These are phyloP conservation scores for Halictus quadricinctus DNA, from an alignment of 2,888 invertebrate genomes.

Conservation along the genomic window DNA sequence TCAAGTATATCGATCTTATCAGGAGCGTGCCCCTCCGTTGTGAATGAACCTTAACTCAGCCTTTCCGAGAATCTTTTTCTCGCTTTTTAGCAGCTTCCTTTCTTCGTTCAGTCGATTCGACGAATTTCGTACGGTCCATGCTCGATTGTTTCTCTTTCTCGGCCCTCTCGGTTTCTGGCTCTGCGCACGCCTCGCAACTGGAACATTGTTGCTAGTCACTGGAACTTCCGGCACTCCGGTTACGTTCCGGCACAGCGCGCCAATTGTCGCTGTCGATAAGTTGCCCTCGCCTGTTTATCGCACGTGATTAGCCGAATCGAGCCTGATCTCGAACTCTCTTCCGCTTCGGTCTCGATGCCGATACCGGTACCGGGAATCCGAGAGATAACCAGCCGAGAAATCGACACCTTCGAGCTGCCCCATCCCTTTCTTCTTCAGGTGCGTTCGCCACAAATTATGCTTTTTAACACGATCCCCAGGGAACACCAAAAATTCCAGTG, in stretches of 20 bases:
- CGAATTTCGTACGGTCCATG: constrained; percentile 16
- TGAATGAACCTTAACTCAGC: not conserved
- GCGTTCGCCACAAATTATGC: not conserved
- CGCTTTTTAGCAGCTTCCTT: not conserved
- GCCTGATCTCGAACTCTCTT: constrained; percentile 12
- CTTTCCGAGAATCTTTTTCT: constrained; percentile 3
- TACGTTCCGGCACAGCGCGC: constrained; percentile 52
- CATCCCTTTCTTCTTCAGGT: not conserved
- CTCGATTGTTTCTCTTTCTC: not conserved
- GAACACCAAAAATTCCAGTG: not conserved
- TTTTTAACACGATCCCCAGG: not conserved
- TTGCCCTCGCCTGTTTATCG: constrained; percentile 33
- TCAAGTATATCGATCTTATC: not conserved
- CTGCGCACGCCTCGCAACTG: constrained; percentile 9
- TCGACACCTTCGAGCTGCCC: not conserved
- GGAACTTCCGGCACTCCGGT: constrained; percentile 63
- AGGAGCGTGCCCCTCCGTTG: not conserved
- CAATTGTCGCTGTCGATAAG: constrained; percentile 41
- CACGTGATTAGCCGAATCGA: constrained; percentile 33
- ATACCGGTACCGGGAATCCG: constrained; percentile 40
- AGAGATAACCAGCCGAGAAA: constrained; percentile 29
- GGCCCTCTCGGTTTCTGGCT: not conserved
- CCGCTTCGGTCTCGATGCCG: constrained; percentile 8
- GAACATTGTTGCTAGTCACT: constrained; percentile 47
- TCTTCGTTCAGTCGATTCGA: constrained; percentile 8